Evolutionary conservation across 2,888 invertebrate genomes (phyloP).

Genomic region (Bimastos eiseni): DNA sequence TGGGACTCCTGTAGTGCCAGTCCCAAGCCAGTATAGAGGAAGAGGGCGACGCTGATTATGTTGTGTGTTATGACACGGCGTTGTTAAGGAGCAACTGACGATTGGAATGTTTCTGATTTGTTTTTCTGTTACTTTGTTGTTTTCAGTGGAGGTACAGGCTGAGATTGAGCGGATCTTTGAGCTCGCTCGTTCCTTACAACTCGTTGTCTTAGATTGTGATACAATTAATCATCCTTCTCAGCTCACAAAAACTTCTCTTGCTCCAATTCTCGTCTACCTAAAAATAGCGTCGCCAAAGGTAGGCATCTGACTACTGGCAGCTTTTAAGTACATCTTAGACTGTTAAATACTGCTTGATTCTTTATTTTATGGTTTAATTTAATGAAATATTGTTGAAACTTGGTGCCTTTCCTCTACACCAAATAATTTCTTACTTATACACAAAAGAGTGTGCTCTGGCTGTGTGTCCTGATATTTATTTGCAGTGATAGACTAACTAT

Average conservation of each 20-base stretch:
- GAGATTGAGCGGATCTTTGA: slow-evolving; percentile 99
- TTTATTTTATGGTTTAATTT: neutral
- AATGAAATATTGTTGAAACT: no score
- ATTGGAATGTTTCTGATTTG: neutral
- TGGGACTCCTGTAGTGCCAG: no score
- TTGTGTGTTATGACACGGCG: no score
- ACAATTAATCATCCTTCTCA: slow-evolving; percentile 99
- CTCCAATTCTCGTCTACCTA: slow-evolving; percentile 97
- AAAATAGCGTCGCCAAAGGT: slow-evolving; percentile 99
- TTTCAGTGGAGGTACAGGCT: slow-evolving; percentile 80
- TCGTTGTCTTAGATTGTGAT: slow-evolving; percentile 98
- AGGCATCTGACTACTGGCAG: neutral
- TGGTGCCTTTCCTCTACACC: no score
- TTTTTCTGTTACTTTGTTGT: neutral
- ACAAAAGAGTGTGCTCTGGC: no score
- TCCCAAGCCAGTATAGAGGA: no score
- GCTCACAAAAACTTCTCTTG: slow-evolving; percentile 96
- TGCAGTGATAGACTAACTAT: no score
- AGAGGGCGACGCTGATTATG: no score
- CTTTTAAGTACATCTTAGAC: neutral
- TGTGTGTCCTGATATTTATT: no score
- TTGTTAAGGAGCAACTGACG: no score
- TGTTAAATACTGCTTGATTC: neutral
- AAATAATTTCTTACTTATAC: no score
- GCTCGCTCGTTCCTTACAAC: slow-evolving; percentile 90